Evolutionary conservation across 2,797 vertebrate species (phyloP).

Genomic region (Melanotaenia pygmaea): DNA sequence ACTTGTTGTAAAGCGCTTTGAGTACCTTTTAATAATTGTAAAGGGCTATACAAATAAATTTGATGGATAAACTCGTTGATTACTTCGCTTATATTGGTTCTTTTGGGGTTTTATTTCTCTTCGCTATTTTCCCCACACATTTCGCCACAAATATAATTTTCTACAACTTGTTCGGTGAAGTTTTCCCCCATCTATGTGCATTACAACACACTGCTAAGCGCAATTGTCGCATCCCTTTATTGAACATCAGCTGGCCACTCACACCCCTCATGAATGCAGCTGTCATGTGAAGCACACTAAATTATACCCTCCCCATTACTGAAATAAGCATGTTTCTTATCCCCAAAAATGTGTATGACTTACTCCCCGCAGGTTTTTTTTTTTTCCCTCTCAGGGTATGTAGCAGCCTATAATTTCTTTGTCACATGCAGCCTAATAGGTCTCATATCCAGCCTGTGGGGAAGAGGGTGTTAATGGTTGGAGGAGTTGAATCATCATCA

Average conservation of each 20-base stretch:
- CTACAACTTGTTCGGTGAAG: background rate
- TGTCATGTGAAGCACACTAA: slow-evolving; percentile 10
- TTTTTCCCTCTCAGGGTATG: background rate
- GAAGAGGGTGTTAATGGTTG: slow-evolving; percentile 17
- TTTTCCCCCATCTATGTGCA: slow-evolving; percentile 12
- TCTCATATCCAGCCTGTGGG: slow-evolving; percentile 17
- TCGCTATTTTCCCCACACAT: no score
- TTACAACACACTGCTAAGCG: slow-evolving; percentile 1
- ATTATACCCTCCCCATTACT: background rate
- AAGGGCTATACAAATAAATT: no score
- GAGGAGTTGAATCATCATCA: slow-evolving; percentile 39
- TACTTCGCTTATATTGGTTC: no score
- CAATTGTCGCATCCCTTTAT: slow-evolving; percentile 3
- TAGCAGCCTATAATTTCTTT: background rate
- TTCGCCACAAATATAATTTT: background rate
- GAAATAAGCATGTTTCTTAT: slow-evolving; percentile 7
- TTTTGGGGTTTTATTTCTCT: no score
- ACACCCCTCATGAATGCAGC: slow-evolving; percentile 21
- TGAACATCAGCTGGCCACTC: background rate
- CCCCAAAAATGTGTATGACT: slow-evolving; percentile 1
- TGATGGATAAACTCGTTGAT: no score
- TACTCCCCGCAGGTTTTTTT: slow-evolving; percentile 3
- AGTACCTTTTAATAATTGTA: no score
- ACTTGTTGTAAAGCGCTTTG: background rate
- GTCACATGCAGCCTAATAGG: slow-evolving; percentile 14